phyloP scores from a whole-genome alignment of 2,113 vertebrate genomes.

The Lates calcarifer region DNA sequence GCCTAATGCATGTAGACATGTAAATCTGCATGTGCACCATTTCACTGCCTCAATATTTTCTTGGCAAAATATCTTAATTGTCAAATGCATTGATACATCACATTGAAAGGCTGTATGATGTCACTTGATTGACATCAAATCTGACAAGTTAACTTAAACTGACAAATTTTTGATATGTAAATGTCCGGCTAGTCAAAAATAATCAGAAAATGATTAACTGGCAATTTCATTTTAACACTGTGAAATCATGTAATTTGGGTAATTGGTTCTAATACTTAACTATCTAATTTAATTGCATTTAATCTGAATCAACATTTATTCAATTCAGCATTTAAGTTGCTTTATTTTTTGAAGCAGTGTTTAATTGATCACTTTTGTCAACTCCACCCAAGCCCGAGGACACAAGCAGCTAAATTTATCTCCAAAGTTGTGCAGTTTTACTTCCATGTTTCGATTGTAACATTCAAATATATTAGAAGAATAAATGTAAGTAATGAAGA shows the following conservation, averaged over 20 bases:
- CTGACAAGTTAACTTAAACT: slow-evolving; percentile 6
- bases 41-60: neutral
- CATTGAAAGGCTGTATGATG: neutral
- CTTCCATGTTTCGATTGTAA: neutral
- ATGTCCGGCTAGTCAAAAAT: slow-evolving; percentile 27
- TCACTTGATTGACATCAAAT: slow-evolving; percentile 17
- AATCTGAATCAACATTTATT: slow-evolving; percentile 30
- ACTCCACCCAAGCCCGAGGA: neutral
- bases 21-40: slow-evolving; percentile 11
- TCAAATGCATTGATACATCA: neutral
- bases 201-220: slow-evolving; percentile 41
- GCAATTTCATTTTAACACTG: slow-evolving; percentile 20
- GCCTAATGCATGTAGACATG: neutral
- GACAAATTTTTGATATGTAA: slow-evolving; percentile 26
- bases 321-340: slow-evolving; percentile 20
- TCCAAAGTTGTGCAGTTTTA: neutral
- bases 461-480: neutral
- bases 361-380: slow-evolving; percentile 17
- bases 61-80: neutral
- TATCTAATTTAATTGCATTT: slow-evolving; percentile 40
- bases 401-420: neutral
- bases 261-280: slow-evolving; percentile 35
- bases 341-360: neutral
- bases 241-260: slow-evolving; percentile 44
- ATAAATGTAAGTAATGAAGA: neutral